Evolutionary conservation across 1,140 invertebrate species (phyloP).

Genomic region (Scaptomyza hsui): DNA sequence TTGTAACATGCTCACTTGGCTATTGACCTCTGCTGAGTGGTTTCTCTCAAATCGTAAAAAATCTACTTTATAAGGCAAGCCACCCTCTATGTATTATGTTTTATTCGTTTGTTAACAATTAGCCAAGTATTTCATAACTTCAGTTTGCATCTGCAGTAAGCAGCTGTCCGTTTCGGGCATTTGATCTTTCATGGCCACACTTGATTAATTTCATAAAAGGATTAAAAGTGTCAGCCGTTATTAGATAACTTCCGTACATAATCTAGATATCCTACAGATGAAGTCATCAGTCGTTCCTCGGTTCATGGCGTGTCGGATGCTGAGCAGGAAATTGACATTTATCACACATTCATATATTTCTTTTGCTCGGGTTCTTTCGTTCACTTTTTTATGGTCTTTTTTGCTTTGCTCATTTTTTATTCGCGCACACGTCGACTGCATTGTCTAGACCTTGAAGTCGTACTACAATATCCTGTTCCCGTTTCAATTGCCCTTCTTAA

Average conservation of each 20-base stretch:
- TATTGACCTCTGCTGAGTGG: slow-evolving; percentile 31
- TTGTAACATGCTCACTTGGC: slow-evolving; percentile 44
- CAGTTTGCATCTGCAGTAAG: slow-evolving; percentile 28
- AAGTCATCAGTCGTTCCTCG: slow-evolving; percentile 46
- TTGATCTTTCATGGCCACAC: slow-evolving; percentile 66
- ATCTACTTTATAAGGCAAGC: background rate
- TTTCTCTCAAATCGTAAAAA: background rate
- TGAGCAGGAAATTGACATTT: slow-evolving; percentile 84
- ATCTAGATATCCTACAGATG: slow-evolving; percentile 58
- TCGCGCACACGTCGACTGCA: slow-evolving; percentile 69
- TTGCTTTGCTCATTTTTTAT: slow-evolving; percentile 56
- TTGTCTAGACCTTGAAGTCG: slow-evolving; percentile 46
- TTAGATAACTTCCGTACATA: slow-evolving; percentile 74
- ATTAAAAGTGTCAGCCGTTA: slow-evolving; percentile 66
- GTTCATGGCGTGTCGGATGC: slow-evolving; percentile 74
- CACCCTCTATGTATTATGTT: background rate
- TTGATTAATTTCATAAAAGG: slow-evolving; percentile 81
- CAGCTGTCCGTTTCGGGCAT: slow-evolving; percentile 57
- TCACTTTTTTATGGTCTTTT: slow-evolving; percentile 29
- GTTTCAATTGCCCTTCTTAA: slow-evolving; percentile 74
- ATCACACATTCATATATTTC: slow-evolving; percentile 63
- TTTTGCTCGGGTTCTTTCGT: slow-evolving; percentile 13
- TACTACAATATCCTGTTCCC: slow-evolving; percentile 74
- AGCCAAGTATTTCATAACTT: background rate
- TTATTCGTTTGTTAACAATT: background rate